These are phyloP conservation scores for Petroica traversi DNA, from an alignment of 2,113 vertebrate genomes.

Conservation along the genomic window DNA sequence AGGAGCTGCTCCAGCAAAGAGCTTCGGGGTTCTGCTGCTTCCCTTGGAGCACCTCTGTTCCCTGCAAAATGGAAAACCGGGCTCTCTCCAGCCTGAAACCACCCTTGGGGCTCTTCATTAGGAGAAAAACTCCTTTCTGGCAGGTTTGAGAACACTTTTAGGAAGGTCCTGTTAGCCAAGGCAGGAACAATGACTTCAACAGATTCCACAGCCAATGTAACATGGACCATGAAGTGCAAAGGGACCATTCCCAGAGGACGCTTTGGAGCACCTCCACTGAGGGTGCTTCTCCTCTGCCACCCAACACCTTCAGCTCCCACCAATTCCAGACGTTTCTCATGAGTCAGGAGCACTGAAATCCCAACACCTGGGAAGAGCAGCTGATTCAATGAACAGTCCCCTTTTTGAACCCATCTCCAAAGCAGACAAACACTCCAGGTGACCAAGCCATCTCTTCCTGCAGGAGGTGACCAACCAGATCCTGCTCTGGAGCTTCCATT, in stretches of 20 bases:
- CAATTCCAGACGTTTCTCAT: accelerated
- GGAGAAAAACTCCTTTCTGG: background rate
- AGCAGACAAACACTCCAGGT: background rate
- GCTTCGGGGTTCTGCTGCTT: background rate
- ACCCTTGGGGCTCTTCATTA: background rate
- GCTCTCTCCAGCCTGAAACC: background rate
- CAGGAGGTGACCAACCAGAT: background rate
- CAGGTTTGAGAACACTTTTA: background rate
- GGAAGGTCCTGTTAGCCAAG: background rate
- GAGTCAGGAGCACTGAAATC: background rate
- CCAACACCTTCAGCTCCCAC: background rate
- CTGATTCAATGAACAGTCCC: background rate
- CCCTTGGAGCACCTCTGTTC: background rate
- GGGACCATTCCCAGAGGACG: background rate
- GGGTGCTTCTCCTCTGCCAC: background rate
- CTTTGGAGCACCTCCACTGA: background rate
- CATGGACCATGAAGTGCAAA: accelerated
- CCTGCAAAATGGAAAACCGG: background rate
- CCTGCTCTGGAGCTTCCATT: background rate
- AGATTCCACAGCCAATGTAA: background rate
- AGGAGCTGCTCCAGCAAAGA: background rate
- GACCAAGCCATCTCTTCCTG: background rate
- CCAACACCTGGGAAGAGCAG: background rate
- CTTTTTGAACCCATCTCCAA: background rate
- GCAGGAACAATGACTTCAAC: background rate